Conservation (phyloP, 2,888 invertebrate genomes). For the Loripinus fragilis region DNA sequence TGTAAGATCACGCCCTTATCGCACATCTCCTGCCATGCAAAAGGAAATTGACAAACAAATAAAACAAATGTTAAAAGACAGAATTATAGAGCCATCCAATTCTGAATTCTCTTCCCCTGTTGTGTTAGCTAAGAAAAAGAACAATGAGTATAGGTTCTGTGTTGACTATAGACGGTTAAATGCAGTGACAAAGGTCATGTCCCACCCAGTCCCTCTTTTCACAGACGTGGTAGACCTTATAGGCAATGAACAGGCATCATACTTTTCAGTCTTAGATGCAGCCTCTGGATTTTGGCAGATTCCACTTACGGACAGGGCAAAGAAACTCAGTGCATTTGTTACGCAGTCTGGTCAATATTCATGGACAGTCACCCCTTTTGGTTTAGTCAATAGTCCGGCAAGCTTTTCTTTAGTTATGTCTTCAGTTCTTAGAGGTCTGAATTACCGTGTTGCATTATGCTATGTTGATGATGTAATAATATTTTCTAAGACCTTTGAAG, state of each 20-base stretch:
- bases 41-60: neutral
- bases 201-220: conserved; percentile 38
- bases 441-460: conserved; percentile 38
- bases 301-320: conserved; percentile 27
- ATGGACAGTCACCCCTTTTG: conserved; percentile 55
- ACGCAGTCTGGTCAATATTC: conserved; percentile 39
- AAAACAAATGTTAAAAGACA: neutral
- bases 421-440: conserved; percentile 32
- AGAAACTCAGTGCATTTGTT: conserved; percentile 54
- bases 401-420: conserved; percentile 65
- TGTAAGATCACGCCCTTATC: neutral
- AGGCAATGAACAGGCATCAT: conserved; percentile 46
- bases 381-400: conserved; percentile 57
- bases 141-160: conserved; percentile 27
- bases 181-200: conserved; percentile 33
- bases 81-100: neutral
- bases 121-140: neutral
- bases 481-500: conserved; percentile 45
- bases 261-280: conserved; percentile 60
- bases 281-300: conserved; percentile 64
- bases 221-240: conserved; percentile 39
- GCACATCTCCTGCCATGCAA: neutral
- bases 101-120: neutral
- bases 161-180: conserved; percentile 43
- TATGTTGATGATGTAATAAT: conserved; percentile 64